These are phyloP conservation scores for Gymnoscelis rufifasciata DNA, from an alignment of 2,888 invertebrate species.

Conservation along the genomic window DNA sequence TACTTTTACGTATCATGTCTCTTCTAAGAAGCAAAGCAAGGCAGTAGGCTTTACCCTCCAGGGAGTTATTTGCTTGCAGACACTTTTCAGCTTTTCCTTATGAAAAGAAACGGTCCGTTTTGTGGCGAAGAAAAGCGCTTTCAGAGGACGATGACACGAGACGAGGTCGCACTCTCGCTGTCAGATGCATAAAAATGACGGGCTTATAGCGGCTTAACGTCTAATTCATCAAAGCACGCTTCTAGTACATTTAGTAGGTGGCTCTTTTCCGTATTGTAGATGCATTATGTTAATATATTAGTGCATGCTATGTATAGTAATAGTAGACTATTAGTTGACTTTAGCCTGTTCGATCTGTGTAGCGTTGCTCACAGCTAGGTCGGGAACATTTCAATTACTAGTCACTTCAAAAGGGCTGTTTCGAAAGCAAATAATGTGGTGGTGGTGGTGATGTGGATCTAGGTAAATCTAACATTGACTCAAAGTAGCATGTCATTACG, in stretches of 20 bases:
- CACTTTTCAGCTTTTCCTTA: constrained; percentile 78
- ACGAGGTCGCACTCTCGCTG: constrained; percentile 74
- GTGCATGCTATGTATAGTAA: too few species aligned
- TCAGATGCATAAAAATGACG: constrained; percentile 69
- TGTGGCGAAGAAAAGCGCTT: constrained; percentile 77
- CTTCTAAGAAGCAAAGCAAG: constrained; percentile 65
- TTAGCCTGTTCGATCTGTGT: constrained; percentile 33
- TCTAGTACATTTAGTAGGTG: constrained; percentile 29
- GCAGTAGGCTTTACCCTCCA: constrained; percentile 75
- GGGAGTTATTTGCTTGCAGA: constrained; percentile 78
- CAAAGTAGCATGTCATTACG: constrained; percentile 2
- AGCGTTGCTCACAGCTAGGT: constrained; percentile 44
- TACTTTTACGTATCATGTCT: constrained; percentile 64
- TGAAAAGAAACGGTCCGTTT: constrained; percentile 79
- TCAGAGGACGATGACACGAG: constrained; percentile 79
- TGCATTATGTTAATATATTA: constrained; percentile 1
- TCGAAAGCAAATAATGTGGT: constrained; percentile 32
- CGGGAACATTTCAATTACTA: constrained; percentile 55
- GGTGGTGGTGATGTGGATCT: constrained; percentile 9
- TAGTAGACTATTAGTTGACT: too few species aligned
- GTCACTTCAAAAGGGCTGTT: constrained; percentile 47
- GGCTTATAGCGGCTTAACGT: constrained; percentile 69
- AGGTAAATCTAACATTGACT: constrained; percentile 9
- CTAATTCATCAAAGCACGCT: constrained; percentile 67
- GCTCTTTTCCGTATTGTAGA: constrained; percentile 9